Evolutionary conservation across 2,113 vertebrate species (phyloP).

Genomic region (Dipodomys stephensi): DNA sequence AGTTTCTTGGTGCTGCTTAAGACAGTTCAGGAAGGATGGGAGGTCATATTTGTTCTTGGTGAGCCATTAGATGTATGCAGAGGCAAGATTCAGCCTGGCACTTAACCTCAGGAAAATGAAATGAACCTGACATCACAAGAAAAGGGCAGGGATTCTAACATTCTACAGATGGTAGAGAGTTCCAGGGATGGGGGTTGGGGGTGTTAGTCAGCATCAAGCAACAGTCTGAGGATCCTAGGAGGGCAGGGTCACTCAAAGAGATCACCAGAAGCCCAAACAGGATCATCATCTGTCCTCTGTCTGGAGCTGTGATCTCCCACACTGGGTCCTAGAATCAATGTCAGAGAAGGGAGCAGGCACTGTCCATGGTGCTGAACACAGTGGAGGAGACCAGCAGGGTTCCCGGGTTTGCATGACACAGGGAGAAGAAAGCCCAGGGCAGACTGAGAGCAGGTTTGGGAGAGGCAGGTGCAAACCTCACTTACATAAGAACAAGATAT

Average conservation of each 20-base stretch:
- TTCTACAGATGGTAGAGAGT: not conserved
- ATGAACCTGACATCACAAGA: not conserved
- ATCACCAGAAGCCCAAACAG: not conserved
- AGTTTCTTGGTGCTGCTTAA: not conserved
- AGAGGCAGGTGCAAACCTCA: not conserved
- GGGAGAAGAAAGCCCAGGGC: not conserved
- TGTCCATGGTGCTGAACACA: not conserved
- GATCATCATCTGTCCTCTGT: not conserved
- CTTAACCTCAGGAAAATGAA: not conserved
- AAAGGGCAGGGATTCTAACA: not conserved
- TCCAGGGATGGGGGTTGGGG: too few species aligned
- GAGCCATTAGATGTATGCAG: not conserved
- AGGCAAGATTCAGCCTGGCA: not conserved
- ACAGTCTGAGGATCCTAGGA: not conserved
- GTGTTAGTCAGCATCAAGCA: not conserved
- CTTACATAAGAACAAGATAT: not conserved
- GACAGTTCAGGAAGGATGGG: accelerated
- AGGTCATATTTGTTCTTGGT: not conserved
- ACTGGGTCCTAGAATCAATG: not conserved
- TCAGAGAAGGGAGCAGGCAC: not conserved
- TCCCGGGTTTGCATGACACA: not conserved
- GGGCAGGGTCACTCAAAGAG: not conserved
- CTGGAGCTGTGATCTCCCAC: not conserved
- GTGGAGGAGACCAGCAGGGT: not conserved
- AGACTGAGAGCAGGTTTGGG: not conserved